Base-by-base conservation (phyloP, 1,140 invertebrate genomes). In the Lithobius niger region DNA sequence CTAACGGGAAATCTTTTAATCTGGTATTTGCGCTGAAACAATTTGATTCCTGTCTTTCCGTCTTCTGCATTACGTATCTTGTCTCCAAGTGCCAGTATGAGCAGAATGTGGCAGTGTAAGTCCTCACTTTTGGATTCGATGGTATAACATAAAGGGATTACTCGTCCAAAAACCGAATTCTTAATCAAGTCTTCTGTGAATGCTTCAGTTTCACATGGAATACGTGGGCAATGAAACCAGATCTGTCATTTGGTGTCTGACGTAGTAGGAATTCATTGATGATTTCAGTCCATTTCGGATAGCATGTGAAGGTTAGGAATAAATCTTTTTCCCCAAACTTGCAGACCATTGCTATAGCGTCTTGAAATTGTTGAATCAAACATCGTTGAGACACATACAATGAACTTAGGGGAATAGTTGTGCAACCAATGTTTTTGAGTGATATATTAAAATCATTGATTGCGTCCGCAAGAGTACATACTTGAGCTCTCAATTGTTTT, bases 401-500 rank as follows among this genome's bases (percentile, higher is more conserved):
- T n/a, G 31, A 36, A 36, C 31, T 36, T 10, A n/a, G 31, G 10
- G n/a, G n/a, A 10, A 36, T 36, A 10, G n/a, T 36, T 10, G 10
- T 36, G 10, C 31, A 10, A 10, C 31, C 31, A 36, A 36, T 36
- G 31, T 36, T 36, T 36, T 10, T n/a, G 10, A 36, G n/a, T 36
- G 31, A n/a, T n/a, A n/a, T n/a, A n/a, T n/a, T n/a, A n/a, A n/a
- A n/a, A n/a, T n/a, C n/a, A n/a, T 43, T 21, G 22, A 47, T 53
- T 52, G 19, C 24, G 52, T 73, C 60, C 58, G 61, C 62, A 25
- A 76, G 60, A 56, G 71, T 65, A 57, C 77, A 76, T 21, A 69
- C 59, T 59, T 76, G 71, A 22, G 62, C 64, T 53, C 71, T 61
- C n/a, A 77, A 59, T 59, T 71, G 65, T n/a, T 54, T 62, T 63